Percentiles rank a stretch among this genome's conserved stretches.
Conservation (phyloP, 1,140 invertebrate genomes). For the Ceratina calcarata region DNA sequence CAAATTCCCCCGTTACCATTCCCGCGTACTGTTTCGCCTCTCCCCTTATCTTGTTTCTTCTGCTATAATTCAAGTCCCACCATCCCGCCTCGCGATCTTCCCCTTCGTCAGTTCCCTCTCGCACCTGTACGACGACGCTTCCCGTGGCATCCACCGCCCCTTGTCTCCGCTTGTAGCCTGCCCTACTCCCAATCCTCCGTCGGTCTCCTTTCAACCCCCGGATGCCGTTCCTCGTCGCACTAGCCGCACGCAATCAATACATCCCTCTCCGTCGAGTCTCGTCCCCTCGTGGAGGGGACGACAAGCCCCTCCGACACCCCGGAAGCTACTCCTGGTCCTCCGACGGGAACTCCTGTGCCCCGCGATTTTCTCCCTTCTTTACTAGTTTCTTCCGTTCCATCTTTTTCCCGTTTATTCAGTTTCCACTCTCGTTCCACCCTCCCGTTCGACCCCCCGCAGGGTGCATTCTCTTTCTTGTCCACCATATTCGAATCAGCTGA, state of each 20-base stretch:
- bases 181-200: constrained; percentile 5
- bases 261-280: constrained; percentile 51
- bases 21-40: background rate
- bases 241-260: constrained; percentile 75
- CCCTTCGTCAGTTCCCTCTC: background rate
- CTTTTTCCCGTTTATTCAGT: background rate
- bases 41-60: constrained; percentile 38
- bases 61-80: constrained; percentile 31
- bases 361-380: constrained; percentile 1
- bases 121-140: constrained; percentile 13
- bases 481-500: constrained; percentile 66
- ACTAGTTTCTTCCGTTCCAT: background rate
- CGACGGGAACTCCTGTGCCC: constrained; percentile 1
- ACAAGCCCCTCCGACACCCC: constrained; percentile 12
- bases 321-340: constrained; percentile 47
- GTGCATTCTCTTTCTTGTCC: background rate
- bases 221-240: constrained; percentile 49
- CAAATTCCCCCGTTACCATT: background rate
- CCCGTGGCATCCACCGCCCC: background rate
- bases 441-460: background rate
- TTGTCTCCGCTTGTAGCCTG: background rate
- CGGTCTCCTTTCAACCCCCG: background rate
- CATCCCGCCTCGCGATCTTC: background rate
- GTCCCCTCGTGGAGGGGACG: constrained; percentile 17
- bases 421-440: background rate